Evolutionary conservation across 2,797 vertebrate genomes (phyloP).

Genomic region (Spea hammondii): DNA sequence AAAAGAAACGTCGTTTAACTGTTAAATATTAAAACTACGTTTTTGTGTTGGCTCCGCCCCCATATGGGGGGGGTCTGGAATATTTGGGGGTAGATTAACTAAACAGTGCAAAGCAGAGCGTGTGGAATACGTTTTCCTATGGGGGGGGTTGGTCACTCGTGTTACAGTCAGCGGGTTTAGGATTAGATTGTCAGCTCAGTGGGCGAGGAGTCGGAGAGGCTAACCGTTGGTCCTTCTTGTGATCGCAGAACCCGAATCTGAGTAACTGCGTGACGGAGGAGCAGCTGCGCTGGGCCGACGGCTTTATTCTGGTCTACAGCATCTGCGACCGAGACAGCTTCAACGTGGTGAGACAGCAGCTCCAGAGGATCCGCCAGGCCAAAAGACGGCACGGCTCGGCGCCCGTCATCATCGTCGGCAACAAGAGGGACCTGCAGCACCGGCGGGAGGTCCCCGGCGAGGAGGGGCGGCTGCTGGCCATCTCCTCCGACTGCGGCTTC

Average conservation of each 20-base stretch:
- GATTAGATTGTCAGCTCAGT: neutral
- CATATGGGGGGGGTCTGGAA: too few species aligned
- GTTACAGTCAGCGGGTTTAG: too few species aligned
- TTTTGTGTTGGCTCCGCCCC: too few species aligned
- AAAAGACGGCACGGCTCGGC: slow-evolving; percentile 19
- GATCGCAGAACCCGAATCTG: slow-evolving; percentile 47
- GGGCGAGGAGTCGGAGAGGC: neutral
- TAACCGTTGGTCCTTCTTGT: neutral
- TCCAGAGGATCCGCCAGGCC: slow-evolving; percentile 63
- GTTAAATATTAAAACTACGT: too few species aligned
- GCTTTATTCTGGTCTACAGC: slow-evolving; percentile 77
- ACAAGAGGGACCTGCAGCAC: slow-evolving; percentile 76
- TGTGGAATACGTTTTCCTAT: too few species aligned
- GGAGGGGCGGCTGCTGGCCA: slow-evolving; percentile 72
- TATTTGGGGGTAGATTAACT: too few species aligned
- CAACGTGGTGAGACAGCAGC: slow-evolving; percentile 64
- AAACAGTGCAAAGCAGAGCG: neutral
- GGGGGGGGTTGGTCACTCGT: neutral
- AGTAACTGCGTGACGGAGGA: slow-evolving; percentile 60
- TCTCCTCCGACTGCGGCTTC: slow-evolving; percentile 70
- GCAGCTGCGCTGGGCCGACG: slow-evolving; percentile 75
- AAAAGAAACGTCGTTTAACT: neutral
- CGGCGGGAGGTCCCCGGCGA: slow-evolving; percentile 70
- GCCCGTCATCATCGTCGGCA: slow-evolving; percentile 73
- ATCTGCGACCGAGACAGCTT: slow-evolving; percentile 79